A percentile compares a stretch with the other conserved stretches of the same genome.
Conservation (phyloP, 2,888 invertebrate genomes). For the Zaprionus obscuricornis region DNA sequence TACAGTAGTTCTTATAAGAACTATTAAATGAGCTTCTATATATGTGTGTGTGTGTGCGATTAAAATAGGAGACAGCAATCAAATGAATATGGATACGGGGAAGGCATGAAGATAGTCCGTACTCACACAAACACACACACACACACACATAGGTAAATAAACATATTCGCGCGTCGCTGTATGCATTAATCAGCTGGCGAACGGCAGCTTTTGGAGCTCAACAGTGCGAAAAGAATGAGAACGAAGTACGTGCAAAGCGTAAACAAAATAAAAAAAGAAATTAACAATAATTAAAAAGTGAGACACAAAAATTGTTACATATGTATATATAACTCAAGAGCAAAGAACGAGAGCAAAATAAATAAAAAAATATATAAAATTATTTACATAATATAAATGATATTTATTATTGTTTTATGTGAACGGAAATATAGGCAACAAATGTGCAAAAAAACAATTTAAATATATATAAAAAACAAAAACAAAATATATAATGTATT, state of each 20-base stretch:
- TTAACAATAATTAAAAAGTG: constrained; percentile 40
- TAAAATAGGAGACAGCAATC: constrained; percentile 3
- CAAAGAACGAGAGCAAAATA: no score
- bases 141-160: not conserved
- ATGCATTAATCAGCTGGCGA: constrained; percentile 48
- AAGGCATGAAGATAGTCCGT: constrained; percentile 28
- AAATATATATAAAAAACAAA: not conserved
- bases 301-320: constrained; percentile 20
- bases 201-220: constrained; percentile 14
- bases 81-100: constrained; percentile 13
- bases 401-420: constrained; percentile 3
- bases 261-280: constrained; percentile 26
- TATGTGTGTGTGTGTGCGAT: constrained; percentile 1
- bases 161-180: not conserved
- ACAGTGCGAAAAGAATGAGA: constrained; percentile 17
- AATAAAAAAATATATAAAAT: no score
- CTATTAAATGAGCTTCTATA: not conserved
- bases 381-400: constrained; percentile 24
- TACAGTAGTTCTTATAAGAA: constrained; percentile 14
- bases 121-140: constrained; percentile 1
- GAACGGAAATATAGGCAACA: constrained; percentile 17
- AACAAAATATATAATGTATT: no score
- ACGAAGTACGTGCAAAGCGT: constrained; percentile 32
- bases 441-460: constrained; percentile 11
- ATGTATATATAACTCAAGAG: no score